A percentile compares a stretch with the other conserved stretches of the same genome.
Evolutionary conservation across 2,113 vertebrate species (phyloP).

Genomic region (Puntigrus tetrazona): DNA sequence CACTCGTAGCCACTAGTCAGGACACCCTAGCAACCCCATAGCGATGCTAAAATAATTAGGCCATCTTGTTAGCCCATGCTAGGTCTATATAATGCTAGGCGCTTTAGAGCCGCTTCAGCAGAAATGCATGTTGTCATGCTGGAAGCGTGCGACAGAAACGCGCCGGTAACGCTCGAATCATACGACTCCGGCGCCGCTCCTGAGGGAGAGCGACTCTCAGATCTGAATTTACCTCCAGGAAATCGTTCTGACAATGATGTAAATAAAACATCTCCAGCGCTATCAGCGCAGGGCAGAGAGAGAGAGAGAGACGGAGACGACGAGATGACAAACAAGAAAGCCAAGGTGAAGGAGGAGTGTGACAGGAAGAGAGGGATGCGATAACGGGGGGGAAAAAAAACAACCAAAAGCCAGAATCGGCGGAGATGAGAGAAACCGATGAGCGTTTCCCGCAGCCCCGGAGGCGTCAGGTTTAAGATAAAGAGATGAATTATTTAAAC

Average conservation of each 20-base stretch:
- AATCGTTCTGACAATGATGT: conserved; percentile 54
- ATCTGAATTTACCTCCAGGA: conserved; percentile 59
- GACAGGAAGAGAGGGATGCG: neutral
- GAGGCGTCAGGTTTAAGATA: conserved; percentile 41
- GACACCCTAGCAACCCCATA: neutral
- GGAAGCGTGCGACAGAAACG: neutral
- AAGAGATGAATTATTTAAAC: conserved; percentile 59
- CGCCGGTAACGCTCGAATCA: neutral
- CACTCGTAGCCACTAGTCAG: neutral
- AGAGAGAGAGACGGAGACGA: neutral
- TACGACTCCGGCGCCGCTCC: conserved; percentile 37
- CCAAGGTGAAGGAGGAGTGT: conserved; percentile 29
- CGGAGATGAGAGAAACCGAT: conserved; percentile 27
- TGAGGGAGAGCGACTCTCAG: conserved; percentile 38
- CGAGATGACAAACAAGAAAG: conserved; percentile 35
- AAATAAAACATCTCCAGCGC: conserved; percentile 57
- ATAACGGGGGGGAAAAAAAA: conserved; percentile 8
- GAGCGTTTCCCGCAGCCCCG: conserved; percentile 35
- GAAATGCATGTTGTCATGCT: neutral
- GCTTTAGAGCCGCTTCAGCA: neutral
- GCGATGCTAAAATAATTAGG: neutral
- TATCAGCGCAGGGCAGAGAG: conserved; percentile 37
- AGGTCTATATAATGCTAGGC: neutral
- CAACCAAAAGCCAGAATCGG: neutral
- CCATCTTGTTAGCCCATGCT: neutral